A percentile compares a stretch with the other conserved stretches of the same genome.
Conservation (phyloP, 2,888 invertebrate species). For the Dysmachus trigonus region DNA sequence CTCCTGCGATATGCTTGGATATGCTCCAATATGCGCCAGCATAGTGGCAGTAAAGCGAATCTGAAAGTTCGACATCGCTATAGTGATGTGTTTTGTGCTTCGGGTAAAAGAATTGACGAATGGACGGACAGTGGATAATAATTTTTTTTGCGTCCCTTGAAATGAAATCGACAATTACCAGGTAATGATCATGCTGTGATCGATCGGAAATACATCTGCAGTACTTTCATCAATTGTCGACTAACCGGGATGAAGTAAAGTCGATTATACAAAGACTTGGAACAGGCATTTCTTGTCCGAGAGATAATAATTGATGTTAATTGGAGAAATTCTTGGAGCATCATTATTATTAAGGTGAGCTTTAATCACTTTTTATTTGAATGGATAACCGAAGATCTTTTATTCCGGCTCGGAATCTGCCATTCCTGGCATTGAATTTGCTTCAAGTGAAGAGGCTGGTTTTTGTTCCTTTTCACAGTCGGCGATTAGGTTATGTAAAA, state of each 20-base stretch:
- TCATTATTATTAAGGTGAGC: not conserved
- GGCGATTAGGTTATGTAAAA: not conserved
- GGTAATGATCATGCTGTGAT: constrained; percentile 34
- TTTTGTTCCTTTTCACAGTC: not conserved
- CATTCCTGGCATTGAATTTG: not conserved
- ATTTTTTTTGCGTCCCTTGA: not conserved
- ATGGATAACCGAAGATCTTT: not conserved
- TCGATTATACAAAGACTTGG: not conserved
- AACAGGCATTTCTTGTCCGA: not conserved
- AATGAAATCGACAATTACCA: constrained; percentile 23
- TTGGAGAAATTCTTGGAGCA: constrained; percentile 23
- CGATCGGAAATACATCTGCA: constrained; percentile 27
- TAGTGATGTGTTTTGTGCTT: not conserved
- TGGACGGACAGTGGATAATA: not conserved
- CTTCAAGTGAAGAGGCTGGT: not conserved
- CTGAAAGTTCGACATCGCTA: not conserved
- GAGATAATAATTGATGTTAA: constrained; percentile 14
- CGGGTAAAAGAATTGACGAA: not conserved
- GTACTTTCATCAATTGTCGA: constrained; percentile 20
- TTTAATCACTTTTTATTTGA: constrained; percentile 8
- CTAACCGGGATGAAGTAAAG: not conserved
- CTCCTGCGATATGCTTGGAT: not conserved
- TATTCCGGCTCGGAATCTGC: not conserved
- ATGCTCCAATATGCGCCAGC: not conserved
- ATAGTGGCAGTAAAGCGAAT: not conserved